A percentile compares a stretch with the other conserved stretches of the same genome.
Conservation (phyloP, 2,797 vertebrate species). For the Tadarida brasiliensis region DNA sequence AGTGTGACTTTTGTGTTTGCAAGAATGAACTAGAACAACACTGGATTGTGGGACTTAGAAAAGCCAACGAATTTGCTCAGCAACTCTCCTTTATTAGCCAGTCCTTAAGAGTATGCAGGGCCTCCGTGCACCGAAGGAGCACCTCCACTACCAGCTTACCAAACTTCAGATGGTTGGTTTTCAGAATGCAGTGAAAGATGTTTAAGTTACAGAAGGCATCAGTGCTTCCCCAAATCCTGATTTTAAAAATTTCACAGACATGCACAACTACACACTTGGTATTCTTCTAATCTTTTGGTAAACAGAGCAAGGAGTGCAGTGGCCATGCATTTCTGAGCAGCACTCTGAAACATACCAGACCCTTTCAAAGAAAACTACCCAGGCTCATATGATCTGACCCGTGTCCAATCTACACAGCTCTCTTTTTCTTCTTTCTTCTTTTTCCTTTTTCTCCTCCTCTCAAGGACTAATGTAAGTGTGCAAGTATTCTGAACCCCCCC, state of each 20-base stretch:
- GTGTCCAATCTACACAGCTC: conserved; percentile 27
- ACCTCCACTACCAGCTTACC: background rate
- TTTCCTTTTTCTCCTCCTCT: background rate
- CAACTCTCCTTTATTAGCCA: background rate
- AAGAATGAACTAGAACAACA: background rate
- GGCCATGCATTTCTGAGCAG: conserved; percentile 55
- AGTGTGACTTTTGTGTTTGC: background rate
- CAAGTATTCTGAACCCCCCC: conserved; percentile 37
- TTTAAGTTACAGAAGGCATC: conserved; percentile 75
- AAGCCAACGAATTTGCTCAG: background rate
- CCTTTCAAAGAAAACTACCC: conserved; percentile 45
- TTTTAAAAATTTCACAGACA: background rate
- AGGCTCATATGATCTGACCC: background rate
- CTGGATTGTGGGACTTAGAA: background rate
- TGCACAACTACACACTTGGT: background rate
- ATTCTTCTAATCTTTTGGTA: background rate
- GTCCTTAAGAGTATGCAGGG: background rate
- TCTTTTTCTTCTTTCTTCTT: background rate
- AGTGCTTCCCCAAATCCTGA: conserved; percentile 68
- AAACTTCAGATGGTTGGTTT: background rate
- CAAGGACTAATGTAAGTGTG: conserved; percentile 64
- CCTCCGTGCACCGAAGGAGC: background rate
- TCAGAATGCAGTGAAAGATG: background rate
- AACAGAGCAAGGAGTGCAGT: conserved; percentile 57
- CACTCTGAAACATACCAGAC: conserved; percentile 57